phyloP scores from a whole-genome alignment of 2,888 invertebrate species.

The Mimas tiliae region DNA sequence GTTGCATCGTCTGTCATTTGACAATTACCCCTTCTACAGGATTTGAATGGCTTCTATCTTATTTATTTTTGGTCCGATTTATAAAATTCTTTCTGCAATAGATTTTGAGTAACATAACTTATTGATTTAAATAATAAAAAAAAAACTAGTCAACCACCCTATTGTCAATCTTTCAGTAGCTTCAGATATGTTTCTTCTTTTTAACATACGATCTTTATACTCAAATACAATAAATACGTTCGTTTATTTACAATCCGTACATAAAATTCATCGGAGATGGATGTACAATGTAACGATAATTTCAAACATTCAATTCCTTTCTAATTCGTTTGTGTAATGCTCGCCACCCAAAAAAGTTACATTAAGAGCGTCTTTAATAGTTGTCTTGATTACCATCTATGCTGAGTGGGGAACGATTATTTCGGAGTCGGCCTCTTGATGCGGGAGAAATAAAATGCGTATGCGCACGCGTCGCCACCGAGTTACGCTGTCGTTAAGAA shows the following conservation, averaged over 20 bases:
- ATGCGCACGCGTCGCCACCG: slow-evolving; percentile 83
- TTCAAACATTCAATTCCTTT: slow-evolving; percentile 45
- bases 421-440: slow-evolving; percentile 77
- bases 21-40: no score
- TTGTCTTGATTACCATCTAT: slow-evolving; percentile 81
- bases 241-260: slow-evolving; percentile 7
- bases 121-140: no score
- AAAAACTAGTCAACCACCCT: no score
- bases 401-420: slow-evolving; percentile 83
- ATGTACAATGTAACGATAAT: slow-evolving; percentile 27
- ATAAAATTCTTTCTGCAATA: no score
- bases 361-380: slow-evolving; percentile 81
- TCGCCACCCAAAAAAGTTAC: slow-evolving; percentile 71
- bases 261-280: slow-evolving; percentile 1
- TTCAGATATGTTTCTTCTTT: not conserved
- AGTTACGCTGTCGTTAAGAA: slow-evolving; percentile 84
- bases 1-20: no score
- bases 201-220: slow-evolving; percentile 6
- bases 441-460: slow-evolving; percentile 80
- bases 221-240: not conserved
- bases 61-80: no score
- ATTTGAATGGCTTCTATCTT: no score
- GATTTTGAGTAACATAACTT: no score
- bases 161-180: not conserved
- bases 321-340: slow-evolving; percentile 54